These are phyloP conservation scores for Tubulanus polymorphus DNA, from an alignment of 2,888 invertebrate species.

Conservation along the genomic window DNA sequence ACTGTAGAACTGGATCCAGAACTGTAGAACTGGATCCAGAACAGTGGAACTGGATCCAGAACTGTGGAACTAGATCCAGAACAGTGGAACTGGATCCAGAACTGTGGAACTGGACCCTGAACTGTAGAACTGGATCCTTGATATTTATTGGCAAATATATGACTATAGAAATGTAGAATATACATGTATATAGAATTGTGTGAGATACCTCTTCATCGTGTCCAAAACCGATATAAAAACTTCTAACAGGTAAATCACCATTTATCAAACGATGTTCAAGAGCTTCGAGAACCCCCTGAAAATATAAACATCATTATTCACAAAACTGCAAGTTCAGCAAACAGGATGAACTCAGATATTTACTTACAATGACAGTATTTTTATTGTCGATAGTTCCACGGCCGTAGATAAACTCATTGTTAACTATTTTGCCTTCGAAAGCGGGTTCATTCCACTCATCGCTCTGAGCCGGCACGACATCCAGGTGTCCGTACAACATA, in stretches of 20 bases:
- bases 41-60: too few relatives aligned
- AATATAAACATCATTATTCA: slow-evolving; percentile 10
- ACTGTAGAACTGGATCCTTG: too few relatives aligned
- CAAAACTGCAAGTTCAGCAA: slow-evolving; percentile 1
- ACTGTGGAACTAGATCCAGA: too few relatives aligned
- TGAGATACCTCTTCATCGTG: slow-evolving; percentile 60
- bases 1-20: too few relatives aligned
- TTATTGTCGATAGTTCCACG: slow-evolving; percentile 58
- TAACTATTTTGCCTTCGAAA: slow-evolving; percentile 54
- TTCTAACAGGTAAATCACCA: slow-evolving; percentile 51
- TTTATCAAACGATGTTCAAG: slow-evolving; percentile 50
- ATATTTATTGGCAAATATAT: too few relatives aligned
- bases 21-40: too few relatives aligned
- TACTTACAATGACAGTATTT: slow-evolving; percentile 54
- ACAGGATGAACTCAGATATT: not conserved
- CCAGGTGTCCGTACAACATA: slow-evolving; percentile 56
- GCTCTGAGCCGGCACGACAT: slow-evolving; percentile 56
- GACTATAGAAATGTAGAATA: too few relatives aligned
- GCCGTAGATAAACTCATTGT: slow-evolving; percentile 56
- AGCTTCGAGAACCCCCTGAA: slow-evolving; percentile 56
- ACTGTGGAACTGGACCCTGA: too few relatives aligned
- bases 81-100: too few relatives aligned
- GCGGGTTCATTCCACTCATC: slow-evolving; percentile 49
- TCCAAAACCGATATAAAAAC: slow-evolving; percentile 57
- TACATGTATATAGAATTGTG: too few relatives aligned